These are phyloP conservation scores for Pelochelys cantorii DNA, from an alignment of 2,797 vertebrate genomes.

Conservation along the genomic window DNA sequence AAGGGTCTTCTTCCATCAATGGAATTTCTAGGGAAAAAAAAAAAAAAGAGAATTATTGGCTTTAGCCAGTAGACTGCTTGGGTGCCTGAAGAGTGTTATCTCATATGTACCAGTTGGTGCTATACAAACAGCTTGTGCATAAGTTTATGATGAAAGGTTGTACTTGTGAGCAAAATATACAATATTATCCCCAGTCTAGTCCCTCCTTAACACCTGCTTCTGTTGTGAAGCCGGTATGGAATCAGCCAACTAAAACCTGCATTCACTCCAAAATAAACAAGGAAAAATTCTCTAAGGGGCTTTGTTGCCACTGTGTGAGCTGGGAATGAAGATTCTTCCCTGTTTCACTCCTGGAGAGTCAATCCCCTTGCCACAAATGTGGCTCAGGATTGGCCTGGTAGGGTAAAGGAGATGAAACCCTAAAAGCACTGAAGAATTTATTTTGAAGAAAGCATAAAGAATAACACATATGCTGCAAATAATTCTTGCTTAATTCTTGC, in stretches of 20 bases:
- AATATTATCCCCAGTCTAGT: neutral
- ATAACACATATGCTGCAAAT: neutral
- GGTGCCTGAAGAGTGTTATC: neutral
- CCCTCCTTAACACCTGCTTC: neutral
- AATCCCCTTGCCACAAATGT: neutral
- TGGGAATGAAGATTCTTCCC: neutral
- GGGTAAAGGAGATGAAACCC: rapidly evolving
- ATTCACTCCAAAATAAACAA: neutral
- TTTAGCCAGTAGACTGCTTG: conserved; percentile 3
- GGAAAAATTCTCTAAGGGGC: neutral
- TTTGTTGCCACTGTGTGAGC: neutral
- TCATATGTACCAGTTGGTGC: neutral
- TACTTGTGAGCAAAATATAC: neutral
- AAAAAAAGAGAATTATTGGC: conserved; percentile 49
- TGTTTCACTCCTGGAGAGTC: neutral
- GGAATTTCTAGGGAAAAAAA: conserved; percentile 85
- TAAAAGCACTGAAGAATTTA: neutral
- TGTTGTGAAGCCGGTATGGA: neutral
- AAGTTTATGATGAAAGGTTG: neutral
- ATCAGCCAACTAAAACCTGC: neutral
- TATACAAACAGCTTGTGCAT: neutral
- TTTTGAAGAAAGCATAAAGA: neutral
- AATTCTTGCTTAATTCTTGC: neutral
- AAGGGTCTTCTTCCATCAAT: conserved; percentile 87
- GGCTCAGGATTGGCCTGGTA: neutral